Percentiles rank a stretch among this genome's conserved stretches.
phyloP scores from a whole-genome alignment of 2,113 vertebrate genomes.

The Guaruba guarouba region DNA sequence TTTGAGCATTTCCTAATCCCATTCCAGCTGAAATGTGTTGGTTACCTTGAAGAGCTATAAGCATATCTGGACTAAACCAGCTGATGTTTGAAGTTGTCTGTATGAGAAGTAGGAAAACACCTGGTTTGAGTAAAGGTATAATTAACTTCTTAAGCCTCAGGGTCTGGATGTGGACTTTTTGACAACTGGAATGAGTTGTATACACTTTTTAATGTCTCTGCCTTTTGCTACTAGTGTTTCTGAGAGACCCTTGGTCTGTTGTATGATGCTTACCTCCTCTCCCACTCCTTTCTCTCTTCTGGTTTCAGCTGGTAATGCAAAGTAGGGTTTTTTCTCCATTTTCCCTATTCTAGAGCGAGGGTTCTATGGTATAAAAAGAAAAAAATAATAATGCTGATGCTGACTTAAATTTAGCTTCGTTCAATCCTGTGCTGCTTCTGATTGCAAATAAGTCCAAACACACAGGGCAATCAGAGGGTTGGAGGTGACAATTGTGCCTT shows the following conservation, averaged over 20 bases:
- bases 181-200: not conserved
- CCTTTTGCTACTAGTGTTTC: not conserved
- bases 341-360: not conserved
- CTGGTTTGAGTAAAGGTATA: not conserved
- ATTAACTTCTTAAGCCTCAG: not conserved
- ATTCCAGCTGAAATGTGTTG: not conserved
- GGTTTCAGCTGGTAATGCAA: not conserved
- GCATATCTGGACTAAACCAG: not conserved
- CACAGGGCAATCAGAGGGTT: rapidly evolving
- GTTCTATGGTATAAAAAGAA: not conserved
- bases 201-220: not conserved
- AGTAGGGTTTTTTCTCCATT: not conserved
- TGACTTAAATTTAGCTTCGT: not conserved
- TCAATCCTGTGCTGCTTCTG: not conserved
- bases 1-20: not conserved
- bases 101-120: not conserved
- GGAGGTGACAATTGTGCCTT: not conserved
- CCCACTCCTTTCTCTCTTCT: not conserved
- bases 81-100: not conserved
- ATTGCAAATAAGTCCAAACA: not conserved
- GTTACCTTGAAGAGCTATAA: not conserved
- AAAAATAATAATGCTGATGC: not conserved
- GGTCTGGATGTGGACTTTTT: not conserved
- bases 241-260: not conserved
- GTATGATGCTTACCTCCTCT: not conserved